Evolutionary conservation across 2,888 invertebrate species (phyloP).

Genomic region (Synergus gifuensis): DNA sequence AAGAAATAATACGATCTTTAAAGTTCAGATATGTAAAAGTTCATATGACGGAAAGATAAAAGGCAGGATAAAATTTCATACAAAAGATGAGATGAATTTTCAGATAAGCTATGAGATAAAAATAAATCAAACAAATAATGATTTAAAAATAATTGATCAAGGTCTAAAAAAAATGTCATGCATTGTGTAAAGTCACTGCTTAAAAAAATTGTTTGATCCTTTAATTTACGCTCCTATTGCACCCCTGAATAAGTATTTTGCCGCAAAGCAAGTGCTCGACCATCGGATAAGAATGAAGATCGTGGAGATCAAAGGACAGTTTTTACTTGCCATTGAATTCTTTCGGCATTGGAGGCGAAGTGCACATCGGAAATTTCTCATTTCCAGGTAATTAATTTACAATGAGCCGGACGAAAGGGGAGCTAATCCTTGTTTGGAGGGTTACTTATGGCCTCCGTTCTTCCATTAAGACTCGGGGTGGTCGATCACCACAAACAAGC

Average conservation of each 20-base stretch:
- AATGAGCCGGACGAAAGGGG: slow-evolving; percentile 74
- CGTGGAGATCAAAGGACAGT: slow-evolving; percentile 70
- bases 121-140: too few relatives aligned
- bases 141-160: too few relatives aligned
- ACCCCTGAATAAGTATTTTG: slow-evolving; percentile 4
- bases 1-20: too few relatives aligned
- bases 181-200: not conserved
- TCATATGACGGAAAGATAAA: too few relatives aligned
- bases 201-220: slow-evolving; percentile 10
- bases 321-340: slow-evolving; percentile 73
- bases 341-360: slow-evolving; percentile 56
- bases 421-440: slow-evolving; percentile 71
- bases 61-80: too few relatives aligned
- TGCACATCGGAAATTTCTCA: slow-evolving; percentile 76
- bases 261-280: slow-evolving; percentile 24
- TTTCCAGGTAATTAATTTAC: slow-evolving; percentile 78
- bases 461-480: slow-evolving; percentile 48
- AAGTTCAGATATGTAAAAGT: too few relatives aligned
- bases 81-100: too few relatives aligned
- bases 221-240: not conserved
- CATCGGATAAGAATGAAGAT: slow-evolving; percentile 43
- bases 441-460: slow-evolving; percentile 69
- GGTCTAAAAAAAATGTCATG: not conserved
- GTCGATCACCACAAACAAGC: slow-evolving; percentile 50
- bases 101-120: too few relatives aligned